phyloP scores from a whole-genome alignment of 2,113 vertebrate genomes.

The Microcebus ravelobensis region DNA sequence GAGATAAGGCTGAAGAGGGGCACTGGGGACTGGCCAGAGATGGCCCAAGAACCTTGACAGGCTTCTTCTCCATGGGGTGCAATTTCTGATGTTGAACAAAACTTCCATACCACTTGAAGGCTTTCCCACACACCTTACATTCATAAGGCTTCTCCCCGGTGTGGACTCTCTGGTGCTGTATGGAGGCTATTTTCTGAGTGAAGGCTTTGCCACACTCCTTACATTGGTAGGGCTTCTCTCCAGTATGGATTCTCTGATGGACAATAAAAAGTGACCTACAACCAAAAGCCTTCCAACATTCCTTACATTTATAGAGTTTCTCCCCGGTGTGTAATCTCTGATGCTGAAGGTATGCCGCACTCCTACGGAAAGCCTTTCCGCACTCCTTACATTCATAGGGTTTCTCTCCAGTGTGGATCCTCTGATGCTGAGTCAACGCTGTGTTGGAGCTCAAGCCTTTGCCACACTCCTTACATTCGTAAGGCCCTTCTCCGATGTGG shows the following conservation, averaged over 20 bases:
- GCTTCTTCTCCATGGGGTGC: not conserved
- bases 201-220: constrained; percentile 67
- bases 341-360: not conserved
- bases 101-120: constrained; percentile 59
- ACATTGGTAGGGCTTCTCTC: constrained; percentile 61
- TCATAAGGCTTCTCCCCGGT: constrained; percentile 51
- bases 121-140: constrained; percentile 50
- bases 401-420: constrained; percentile 62
- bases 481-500: constrained; percentile 53
- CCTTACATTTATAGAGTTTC: constrained; percentile 21
- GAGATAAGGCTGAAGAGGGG: not conserved
- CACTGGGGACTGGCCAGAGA: not conserved
- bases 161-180: constrained; percentile 66
- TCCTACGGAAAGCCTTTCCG: constrained; percentile 47
- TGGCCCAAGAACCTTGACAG: rapidly evolving
- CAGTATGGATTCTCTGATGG: constrained; percentile 9
- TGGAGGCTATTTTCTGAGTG: constrained; percentile 55
- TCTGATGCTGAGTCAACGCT: constrained; percentile 40
- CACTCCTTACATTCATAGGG: constrained; percentile 43
- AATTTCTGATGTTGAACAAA: constrained; percentile 58
- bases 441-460: constrained; percentile 63
- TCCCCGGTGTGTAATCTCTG: constrained; percentile 56
- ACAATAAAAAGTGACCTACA: constrained; percentile 49
- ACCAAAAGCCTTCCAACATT: constrained; percentile 52
- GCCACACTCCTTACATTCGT: constrained; percentile 56